A percentile compares a stretch with the other conserved stretches of the same genome.
These are phyloP conservation scores for Archips xylosteana DNA, from an alignment of 2,888 invertebrate genomes.

Conservation along the genomic window DNA sequence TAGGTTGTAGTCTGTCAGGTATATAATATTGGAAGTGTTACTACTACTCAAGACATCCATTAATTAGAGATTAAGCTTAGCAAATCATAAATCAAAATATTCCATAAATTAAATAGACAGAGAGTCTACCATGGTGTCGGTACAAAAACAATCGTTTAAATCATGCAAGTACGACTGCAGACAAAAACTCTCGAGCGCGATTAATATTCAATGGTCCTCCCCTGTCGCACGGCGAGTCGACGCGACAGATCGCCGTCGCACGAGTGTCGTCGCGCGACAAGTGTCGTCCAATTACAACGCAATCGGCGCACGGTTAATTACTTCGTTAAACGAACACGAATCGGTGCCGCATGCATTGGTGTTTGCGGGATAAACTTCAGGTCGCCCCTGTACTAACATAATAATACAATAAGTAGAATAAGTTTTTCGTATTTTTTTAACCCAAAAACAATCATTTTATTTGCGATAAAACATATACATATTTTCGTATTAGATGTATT, in stretches of 20 bases:
- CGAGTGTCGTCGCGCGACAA: conserved; percentile 49
- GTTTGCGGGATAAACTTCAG: conserved; percentile 1
- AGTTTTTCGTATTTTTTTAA: too few species aligned
- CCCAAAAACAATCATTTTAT: too few species aligned
- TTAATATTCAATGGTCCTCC: conserved; percentile 73
- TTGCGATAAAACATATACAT: too few species aligned
- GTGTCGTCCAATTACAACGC: conserved; percentile 73
- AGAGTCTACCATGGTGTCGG: conserved; percentile 12
- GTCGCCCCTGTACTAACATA: background rate
- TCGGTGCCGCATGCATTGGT: conserved; percentile 34
- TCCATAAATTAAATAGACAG: background rate
- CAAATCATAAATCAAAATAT: background rate
- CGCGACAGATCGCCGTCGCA: conserved; percentile 10
- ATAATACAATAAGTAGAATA: background rate
- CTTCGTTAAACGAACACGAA: conserved; percentile 58
- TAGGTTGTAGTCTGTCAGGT: background rate
- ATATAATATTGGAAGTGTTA: too few species aligned
- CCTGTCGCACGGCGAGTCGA: conserved; percentile 49
- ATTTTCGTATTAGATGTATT: too few species aligned
- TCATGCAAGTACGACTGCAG: conserved; percentile 49
- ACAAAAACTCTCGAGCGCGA: conserved; percentile 65
- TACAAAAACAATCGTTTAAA: conserved; percentile 42
- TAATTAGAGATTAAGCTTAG: background rate
- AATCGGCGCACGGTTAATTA: conserved; percentile 70
- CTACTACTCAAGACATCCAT: background rate